Base-by-base conservation (phyloP, 2,797 vertebrate species). In the Pempheris klunzingeri region DNA sequence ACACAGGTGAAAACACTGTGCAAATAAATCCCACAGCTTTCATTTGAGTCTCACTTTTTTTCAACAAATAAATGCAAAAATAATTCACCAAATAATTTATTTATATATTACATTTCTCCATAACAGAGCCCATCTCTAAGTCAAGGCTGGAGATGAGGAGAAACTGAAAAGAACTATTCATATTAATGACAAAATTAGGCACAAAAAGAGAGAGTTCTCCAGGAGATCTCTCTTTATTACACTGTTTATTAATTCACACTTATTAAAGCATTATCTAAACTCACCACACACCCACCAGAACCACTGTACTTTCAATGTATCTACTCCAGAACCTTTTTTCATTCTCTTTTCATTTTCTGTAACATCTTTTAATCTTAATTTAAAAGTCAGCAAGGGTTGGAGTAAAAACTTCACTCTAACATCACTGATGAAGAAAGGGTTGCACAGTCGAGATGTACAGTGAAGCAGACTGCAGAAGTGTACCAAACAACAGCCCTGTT, bases 21-120 rank as follows among this genome's bases (percentile, higher is more conserved):
- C 57, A 81, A 74, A 86, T 55, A 82, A 63, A 86, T 70, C 65
- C 66, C 65, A 43, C 1, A 34, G 36, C 72, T 79, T 78, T 82
- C 58, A 83, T 69, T 82, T 41, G 10, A 72, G 44, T 62, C 52
- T 54, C 13, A 64, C n/a, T 59, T 70, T 69, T 70, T 69, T 81
- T 68, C 58, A 68, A 61, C 64, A 74, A 61, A 77, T 57, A 50
- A 15, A 86, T 85, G 69, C 71, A 69, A 66, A 80, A 80, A 47
- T 60, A 82, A 83, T 66, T 71, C 60, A 77, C 4, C 46, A 22
- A 32, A 32, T 6, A 22, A 78, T 41, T 74, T 50, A 74, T 78
- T 71, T 65, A 71, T 71, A 67, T 53, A 78, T 69, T 71, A n/a
- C n/a, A 68, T 62, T 60, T 68, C 47, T 73, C 39, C 57, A 54